Percentiles rank a stretch among this genome's conserved stretches.
Conservation (phyloP, 2,797 vertebrate species). For the Apogon talboti region DNA sequence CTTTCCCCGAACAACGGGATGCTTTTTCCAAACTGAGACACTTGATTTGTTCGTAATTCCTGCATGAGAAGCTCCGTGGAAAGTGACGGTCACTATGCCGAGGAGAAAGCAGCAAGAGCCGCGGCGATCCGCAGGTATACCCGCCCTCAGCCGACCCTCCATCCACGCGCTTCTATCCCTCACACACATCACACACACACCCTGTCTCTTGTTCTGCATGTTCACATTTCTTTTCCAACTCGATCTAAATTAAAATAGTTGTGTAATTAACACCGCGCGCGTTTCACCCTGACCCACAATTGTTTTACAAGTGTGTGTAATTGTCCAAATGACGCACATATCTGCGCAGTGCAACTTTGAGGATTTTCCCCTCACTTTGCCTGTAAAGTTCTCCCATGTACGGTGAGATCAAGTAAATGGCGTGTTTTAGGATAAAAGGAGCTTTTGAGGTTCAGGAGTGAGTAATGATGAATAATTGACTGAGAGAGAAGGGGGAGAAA, state of each 20-base stretch:
- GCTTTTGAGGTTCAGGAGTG: slow-evolving; percentile 80
- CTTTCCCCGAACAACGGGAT: slow-evolving; percentile 68
- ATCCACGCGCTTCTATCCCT: slow-evolving; percentile 40
- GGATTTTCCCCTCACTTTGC: slow-evolving; percentile 36
- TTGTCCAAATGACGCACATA: slow-evolving; percentile 60
- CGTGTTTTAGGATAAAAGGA: slow-evolving; percentile 75
- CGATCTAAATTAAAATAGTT: slow-evolving; percentile 21
- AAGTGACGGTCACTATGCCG: slow-evolving; percentile 91
- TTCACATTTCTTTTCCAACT: slow-evolving; percentile 42
- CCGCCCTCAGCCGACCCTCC: slow-evolving; percentile 44
- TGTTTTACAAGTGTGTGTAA: slow-evolving; percentile 48
- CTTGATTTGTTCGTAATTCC: slow-evolving; percentile 78
- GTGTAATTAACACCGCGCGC: no score
- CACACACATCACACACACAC: neutral
- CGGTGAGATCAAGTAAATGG: slow-evolving; percentile 73
- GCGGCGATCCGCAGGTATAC: slow-evolving; percentile 95
- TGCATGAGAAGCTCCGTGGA: slow-evolving; percentile 92
- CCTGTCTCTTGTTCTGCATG: slow-evolving; percentile 37
- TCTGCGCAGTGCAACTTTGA: slow-evolving; percentile 51
- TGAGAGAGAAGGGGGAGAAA: slow-evolving; percentile 67
- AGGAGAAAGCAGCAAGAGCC: slow-evolving; percentile 98
- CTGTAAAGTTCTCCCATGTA: slow-evolving; percentile 69
- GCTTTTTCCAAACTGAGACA: slow-evolving; percentile 79
- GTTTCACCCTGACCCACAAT: slow-evolving; percentile 45
- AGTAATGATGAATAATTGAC: slow-evolving; percentile 85